These are phyloP conservation scores for Epinotia bilunana DNA, from an alignment of 2,888 invertebrate species.

Conservation along the genomic window DNA sequence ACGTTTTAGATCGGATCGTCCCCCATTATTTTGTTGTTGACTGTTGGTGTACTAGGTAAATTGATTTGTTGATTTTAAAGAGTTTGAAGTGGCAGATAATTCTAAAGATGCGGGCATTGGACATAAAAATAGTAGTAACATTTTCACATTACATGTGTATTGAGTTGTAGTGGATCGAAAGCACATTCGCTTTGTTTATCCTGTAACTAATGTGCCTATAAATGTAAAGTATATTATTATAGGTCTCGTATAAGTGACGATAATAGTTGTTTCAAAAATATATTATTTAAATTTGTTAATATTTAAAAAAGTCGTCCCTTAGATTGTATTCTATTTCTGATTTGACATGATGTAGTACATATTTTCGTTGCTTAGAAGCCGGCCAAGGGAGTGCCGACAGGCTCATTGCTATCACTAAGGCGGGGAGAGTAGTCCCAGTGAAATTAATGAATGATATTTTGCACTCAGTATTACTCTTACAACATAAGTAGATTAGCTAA, in stretches of 20 bases:
- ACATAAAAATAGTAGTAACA: slow-evolving; percentile 68
- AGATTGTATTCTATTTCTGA: slow-evolving; percentile 60
- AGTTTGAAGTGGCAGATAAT: slow-evolving; percentile 70
- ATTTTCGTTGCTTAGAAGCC: slow-evolving; percentile 57
- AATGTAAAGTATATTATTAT: slow-evolving; percentile 78
- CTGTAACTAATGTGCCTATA: slow-evolving; percentile 84
- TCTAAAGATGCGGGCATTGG: slow-evolving; percentile 79
- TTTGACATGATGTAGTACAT: slow-evolving; percentile 59
- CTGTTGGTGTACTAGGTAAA: slow-evolving; percentile 73
- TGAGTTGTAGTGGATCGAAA: slow-evolving; percentile 80
- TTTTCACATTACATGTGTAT: slow-evolving; percentile 69
- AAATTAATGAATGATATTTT: slow-evolving; percentile 77
- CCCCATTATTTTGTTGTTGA: slow-evolving; percentile 66
- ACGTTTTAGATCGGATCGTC: slow-evolving; percentile 60
- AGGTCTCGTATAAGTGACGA: slow-evolving; percentile 79
- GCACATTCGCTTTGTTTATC: slow-evolving; percentile 81
- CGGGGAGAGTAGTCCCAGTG: slow-evolving; percentile 63
- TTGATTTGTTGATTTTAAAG: slow-evolving; percentile 70
- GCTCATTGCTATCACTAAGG: slow-evolving; percentile 31
- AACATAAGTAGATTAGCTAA: slow-evolving; percentile 71
- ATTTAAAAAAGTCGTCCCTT: slow-evolving; percentile 46
- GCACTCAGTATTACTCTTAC: slow-evolving; percentile 80
- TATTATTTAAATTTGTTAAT: slow-evolving; percentile 64
- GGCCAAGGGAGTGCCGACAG: slow-evolving; percentile 59
- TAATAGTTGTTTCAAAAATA: slow-evolving; percentile 73